These are phyloP conservation scores for Poeciliopsis turrubarensis DNA, from an alignment of 2,113 vertebrate genomes.

Conservation along the genomic window DNA sequence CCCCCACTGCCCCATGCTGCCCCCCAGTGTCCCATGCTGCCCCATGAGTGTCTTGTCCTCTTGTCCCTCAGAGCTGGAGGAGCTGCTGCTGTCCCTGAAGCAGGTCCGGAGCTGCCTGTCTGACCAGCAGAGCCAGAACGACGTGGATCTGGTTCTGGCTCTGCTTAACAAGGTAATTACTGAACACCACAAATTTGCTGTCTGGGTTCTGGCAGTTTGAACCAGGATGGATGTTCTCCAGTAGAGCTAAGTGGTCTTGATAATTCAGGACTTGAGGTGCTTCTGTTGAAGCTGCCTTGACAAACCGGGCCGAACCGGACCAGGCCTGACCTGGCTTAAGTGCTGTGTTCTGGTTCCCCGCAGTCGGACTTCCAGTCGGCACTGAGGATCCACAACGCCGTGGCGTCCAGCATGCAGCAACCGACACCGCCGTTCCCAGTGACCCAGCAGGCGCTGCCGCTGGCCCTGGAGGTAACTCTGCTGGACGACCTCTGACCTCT, in stretches of 20 bases:
- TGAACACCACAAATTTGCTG: no score
- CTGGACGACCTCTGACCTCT: background rate
- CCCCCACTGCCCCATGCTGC: no score
- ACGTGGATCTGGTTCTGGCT: conserved; percentile 90
- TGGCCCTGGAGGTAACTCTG: conserved; percentile 78
- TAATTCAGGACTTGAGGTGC: no score
- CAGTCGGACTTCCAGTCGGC: conserved; percentile 94
- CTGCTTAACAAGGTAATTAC: conserved; percentile 88
- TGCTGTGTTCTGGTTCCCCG: background rate
- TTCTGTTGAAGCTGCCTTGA: background rate
- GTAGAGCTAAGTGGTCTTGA: no score
- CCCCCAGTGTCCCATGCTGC: no score
- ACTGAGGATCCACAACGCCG: conserved; percentile 94
- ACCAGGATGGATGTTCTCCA: no score
- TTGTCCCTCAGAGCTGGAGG: conserved; percentile 87
- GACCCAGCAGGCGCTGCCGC: conserved; percentile 85
- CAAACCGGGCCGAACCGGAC: no score
- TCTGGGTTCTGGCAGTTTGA: no score
- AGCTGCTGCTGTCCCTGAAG: conserved; percentile 93
- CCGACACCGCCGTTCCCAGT: conserved; percentile 95
- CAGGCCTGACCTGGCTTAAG: background rate
- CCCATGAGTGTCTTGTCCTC: conserved; percentile 1
- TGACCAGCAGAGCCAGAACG: conserved; percentile 96
- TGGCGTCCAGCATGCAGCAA: conserved; percentile 92
- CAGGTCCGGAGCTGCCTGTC: conserved; percentile 90